Percentiles rank a stretch among this genome's conserved stretches.
These are phyloP conservation scores for Malachius bipustulatus DNA, from an alignment of 2,888 invertebrate genomes.

Conservation along the genomic window DNA sequence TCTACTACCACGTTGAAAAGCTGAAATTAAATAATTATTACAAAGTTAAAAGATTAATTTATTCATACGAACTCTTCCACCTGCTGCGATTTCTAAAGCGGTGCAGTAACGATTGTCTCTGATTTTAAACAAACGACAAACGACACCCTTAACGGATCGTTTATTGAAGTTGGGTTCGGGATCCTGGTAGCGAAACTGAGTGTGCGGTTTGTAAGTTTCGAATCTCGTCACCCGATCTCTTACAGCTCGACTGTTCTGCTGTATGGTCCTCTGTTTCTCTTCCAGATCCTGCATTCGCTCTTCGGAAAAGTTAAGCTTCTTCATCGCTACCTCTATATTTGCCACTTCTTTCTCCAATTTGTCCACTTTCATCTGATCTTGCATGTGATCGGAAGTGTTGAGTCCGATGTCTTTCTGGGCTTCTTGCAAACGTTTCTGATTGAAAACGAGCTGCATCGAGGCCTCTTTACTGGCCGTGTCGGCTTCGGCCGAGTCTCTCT, in stretches of 20 bases:
- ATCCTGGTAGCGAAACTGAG: constrained; percentile 62
- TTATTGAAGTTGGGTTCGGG: constrained; percentile 60
- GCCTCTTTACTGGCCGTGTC: constrained; percentile 69
- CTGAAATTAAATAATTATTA: constrained; percentile 39
- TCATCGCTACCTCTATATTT: constrained; percentile 41
- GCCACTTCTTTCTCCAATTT: constrained; percentile 46
- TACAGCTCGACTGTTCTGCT: constrained; percentile 43
- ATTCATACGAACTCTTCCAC: constrained; percentile 64
- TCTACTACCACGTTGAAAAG: constrained; percentile 86
- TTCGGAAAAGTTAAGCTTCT: constrained; percentile 47
- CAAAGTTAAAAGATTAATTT: constrained; percentile 9
- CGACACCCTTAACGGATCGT: constrained; percentile 58
- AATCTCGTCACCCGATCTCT: constrained; percentile 47
- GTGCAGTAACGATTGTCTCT: constrained; percentile 56
- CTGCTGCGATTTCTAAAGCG: constrained; percentile 78
- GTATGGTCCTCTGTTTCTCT: constrained; percentile 39
- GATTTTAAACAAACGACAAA: constrained; percentile 67
- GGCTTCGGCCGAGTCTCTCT: constrained; percentile 61
- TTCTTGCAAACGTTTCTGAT: constrained; percentile 47
- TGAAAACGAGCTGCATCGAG: constrained; percentile 59
- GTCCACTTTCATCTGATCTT: constrained; percentile 49
- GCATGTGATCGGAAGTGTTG: constrained; percentile 53
- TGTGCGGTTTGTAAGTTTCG: constrained; percentile 44
- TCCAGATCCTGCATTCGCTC: constrained; percentile 45
- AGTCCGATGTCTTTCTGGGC: constrained; percentile 55